Conservation (phyloP, 2,888 invertebrate genomes). For the Parnassius smintheus region DNA sequence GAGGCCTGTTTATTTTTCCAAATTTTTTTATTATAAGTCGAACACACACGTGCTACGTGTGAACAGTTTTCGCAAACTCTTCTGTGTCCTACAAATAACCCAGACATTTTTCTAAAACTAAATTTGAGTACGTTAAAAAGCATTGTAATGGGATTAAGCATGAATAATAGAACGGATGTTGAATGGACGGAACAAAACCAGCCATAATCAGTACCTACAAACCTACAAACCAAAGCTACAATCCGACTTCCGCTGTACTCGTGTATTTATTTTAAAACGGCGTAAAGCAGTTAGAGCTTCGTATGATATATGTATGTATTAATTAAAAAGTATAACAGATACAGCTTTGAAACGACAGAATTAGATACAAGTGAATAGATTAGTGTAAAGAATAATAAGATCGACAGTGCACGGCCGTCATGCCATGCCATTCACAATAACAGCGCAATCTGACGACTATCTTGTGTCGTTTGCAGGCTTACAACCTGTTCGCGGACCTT, state of each 20-base stretch:
- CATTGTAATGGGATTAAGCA: conserved; percentile 44
- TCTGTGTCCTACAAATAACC: conserved; percentile 26
- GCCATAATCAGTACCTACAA: conserved; percentile 54
- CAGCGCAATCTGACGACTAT: conserved; percentile 43
- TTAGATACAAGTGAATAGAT: conserved; percentile 12
- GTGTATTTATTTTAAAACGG: neutral
- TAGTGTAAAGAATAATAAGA: conserved; percentile 27
- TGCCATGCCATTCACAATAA: conserved; percentile 33
- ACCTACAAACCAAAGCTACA: conserved; percentile 17
- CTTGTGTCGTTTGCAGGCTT: conserved; percentile 47
- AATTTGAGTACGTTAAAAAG: conserved; percentile 33
- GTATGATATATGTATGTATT: neutral
- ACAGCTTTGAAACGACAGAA: conserved; percentile 1
- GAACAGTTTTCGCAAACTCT: conserved; percentile 5
- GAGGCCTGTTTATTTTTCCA: conserved; percentile 27
- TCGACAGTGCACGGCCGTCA: conserved; percentile 32
- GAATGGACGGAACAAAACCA: conserved; percentile 45
- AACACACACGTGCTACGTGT: conserved; percentile 29
- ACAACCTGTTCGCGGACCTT: conserved; percentile 56
- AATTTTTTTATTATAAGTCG: conserved; percentile 26
- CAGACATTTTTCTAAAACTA: conserved; percentile 28
- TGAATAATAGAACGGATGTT: conserved; percentile 67
- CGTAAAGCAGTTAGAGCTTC: conserved; percentile 6
- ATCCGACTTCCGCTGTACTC: conserved; percentile 53
- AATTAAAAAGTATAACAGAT: neutral